phyloP scores from a whole-genome alignment of 2,113 vertebrate genomes.

The Epinephelus fuscoguttatus region DNA sequence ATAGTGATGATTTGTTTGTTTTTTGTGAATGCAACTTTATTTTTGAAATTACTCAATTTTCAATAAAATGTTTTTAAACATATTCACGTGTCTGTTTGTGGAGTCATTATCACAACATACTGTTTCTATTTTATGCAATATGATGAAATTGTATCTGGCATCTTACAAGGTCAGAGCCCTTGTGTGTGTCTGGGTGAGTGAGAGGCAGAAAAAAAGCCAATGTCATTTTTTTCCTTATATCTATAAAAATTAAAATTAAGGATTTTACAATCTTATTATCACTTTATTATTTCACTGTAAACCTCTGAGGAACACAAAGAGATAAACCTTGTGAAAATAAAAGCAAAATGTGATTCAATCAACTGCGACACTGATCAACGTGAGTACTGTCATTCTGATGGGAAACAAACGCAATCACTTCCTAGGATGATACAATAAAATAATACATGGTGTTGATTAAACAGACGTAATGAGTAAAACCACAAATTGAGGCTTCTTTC shows the following conservation, averaged over 20 bases:
- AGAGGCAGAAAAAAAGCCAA: neutral
- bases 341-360: neutral
- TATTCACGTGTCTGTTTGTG: slow-evolving; percentile 1
- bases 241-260: neutral
- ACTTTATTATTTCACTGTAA: neutral
- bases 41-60: slow-evolving; percentile 13
- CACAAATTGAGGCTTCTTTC: neutral
- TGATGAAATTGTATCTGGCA: neutral
- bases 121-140: neutral
- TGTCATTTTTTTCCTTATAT: neutral
- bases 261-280: neutral
- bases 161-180: neutral
- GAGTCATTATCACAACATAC: slow-evolving; percentile 22
- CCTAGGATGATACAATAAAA: neutral
- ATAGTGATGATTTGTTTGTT: slow-evolving; percentile 37
- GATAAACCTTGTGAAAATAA: neutral
- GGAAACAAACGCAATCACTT: neutral
- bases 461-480: neutral
- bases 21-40: slow-evolving; percentile 28
- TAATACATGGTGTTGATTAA: neutral
- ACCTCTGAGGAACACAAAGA: neutral
- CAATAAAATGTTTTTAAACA: slow-evolving; percentile 57
- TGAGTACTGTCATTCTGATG: neutral
- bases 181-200: neutral
- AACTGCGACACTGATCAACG: neutral